A percentile compares a stretch with the other conserved stretches of the same genome.
Evolutionary conservation across 1,140 invertebrate genomes (phyloP).

Genomic region (Drosophila murphyi): DNA sequence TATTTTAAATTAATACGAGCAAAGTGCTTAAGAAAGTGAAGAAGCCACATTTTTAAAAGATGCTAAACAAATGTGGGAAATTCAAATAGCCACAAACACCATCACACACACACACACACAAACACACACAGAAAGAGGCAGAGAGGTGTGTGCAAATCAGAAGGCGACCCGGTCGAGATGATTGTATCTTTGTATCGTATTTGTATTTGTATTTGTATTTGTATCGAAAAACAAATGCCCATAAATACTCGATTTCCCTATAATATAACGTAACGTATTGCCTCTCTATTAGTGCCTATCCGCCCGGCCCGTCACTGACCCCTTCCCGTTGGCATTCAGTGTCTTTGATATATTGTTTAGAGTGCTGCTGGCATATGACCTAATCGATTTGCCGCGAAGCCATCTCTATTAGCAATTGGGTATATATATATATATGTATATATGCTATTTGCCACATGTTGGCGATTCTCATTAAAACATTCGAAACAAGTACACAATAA

Average conservation of each 20-base stretch:
- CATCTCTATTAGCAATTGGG: conserved; percentile 48
- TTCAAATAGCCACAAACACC: conserved; percentile 6
- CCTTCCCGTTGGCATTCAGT: background rate
- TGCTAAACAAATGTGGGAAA: conserved; percentile 49
- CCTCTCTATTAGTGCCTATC: background rate
- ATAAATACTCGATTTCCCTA: conserved; percentile 45
- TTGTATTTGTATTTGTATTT: conserved; percentile 38
- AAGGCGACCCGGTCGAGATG: conserved; percentile 13
- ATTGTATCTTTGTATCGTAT: conserved; percentile 35
- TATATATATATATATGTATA: background rate
- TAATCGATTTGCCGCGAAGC: conserved; percentile 55
- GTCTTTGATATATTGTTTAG: conserved; percentile 56
- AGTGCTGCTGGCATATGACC: conserved; percentile 55
- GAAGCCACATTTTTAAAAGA: background rate
- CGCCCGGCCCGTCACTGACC: background rate
- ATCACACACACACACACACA: conserved; percentile 1
- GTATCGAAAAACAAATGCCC: conserved; percentile 49
- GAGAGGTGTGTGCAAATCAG: conserved; percentile 10
- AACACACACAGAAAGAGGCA: background rate
- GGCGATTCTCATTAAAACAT: conserved; percentile 34
- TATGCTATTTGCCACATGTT: background rate
- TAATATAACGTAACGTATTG: conserved; percentile 40
- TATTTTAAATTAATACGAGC: background rate
- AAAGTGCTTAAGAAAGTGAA: background rate
- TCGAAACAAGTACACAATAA: background rate